phyloP scores from a whole-genome alignment of 2,888 invertebrate species.

The Polia nebulosa region DNA sequence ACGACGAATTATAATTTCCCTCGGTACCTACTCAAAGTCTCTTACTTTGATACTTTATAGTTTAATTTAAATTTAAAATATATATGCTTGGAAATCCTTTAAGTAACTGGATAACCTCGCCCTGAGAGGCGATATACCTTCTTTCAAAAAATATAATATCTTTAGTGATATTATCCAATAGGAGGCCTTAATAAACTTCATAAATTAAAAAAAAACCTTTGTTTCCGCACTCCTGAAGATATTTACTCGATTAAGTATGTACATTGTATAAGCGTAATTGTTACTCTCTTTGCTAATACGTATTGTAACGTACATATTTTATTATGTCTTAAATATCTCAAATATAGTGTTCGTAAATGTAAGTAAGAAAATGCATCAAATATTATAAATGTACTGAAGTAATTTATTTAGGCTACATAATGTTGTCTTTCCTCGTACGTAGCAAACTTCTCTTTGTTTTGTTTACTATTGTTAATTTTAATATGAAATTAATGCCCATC shows the following conservation, averaged over 20 bases:
- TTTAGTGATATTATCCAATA: slow-evolving; percentile 30
- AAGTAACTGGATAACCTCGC: slow-evolving; percentile 2
- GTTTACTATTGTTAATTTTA: slow-evolving; percentile 19
- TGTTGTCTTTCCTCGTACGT: slow-evolving; percentile 14
- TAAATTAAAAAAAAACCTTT: slow-evolving; percentile 12
- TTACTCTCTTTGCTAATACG: slow-evolving; percentile 32
- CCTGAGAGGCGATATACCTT: background rate
- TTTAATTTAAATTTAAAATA: background rate
- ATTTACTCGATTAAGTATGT: background rate
- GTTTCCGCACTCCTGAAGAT: slow-evolving; percentile 10
- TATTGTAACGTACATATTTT: slow-evolving; percentile 46
- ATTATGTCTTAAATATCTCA: slow-evolving; percentile 38
- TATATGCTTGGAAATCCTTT: no score
- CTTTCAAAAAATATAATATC: slow-evolving; percentile 15
- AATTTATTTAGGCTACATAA: slow-evolving; percentile 16
- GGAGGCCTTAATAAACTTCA: slow-evolving; percentile 54
- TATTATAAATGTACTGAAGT: slow-evolving; percentile 33
- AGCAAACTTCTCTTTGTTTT: slow-evolving; percentile 11
- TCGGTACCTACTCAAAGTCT: background rate
- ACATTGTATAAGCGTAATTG: slow-evolving; percentile 15
- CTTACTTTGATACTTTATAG: background rate
- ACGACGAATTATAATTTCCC: background rate
- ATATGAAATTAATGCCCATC: slow-evolving; percentile 23
- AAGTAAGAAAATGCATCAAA: slow-evolving; percentile 44
- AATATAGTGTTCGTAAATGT: slow-evolving; percentile 37